Evolutionary conservation across 2,113 vertebrate species (phyloP), one percentile per base, ranked within the genome.

Genomic region (Psophia crepitans): DNA sequence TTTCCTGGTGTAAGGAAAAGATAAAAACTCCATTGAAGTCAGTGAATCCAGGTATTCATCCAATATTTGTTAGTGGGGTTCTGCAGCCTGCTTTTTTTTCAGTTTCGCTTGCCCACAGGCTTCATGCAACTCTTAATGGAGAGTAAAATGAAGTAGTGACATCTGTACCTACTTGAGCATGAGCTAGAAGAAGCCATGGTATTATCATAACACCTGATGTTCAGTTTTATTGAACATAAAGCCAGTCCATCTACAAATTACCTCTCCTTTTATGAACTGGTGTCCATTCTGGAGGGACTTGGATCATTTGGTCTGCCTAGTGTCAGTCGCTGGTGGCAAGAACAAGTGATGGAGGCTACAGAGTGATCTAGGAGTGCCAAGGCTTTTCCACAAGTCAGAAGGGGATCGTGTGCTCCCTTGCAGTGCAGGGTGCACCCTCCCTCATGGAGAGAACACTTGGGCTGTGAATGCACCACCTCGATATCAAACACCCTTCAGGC

Each of bases 381-480:
- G 22, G 41, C 33, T 65, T 61, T 76, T 78, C 35, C 32, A 17
- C 44, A 23, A 60, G 26, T 32, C 1, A 2, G 27, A 33, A 81
- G 51, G 39, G 23, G 18, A 8, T 22, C 5, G 1, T 5, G 5
- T 68, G 13, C 66, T 11, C 14, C 27, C 6, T 75, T 84, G 77
- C 22, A 68, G 28, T 60, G 53, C 43, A 51, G 41, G 8, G 56
- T 83, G n/a, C 8, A 51, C 16, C 41, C 24, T 86, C 13, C 14
- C 23, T 85, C 28, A 10, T 22, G 48, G 32, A 71, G 32, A 0
- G 0, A 58, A 26, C 12, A 2, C 46, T 54, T 24, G n/a, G 54
- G 35, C 28, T 76, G 7, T 48, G 56, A 20, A 8, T 20, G 51
- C 9, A 33, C 5, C 49, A 22, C 22, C 8, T 2, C 6, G 33